Evolutionary conservation across 2,888 invertebrate genomes (phyloP).

Genomic region (Chrysolina oricalcia): DNA sequence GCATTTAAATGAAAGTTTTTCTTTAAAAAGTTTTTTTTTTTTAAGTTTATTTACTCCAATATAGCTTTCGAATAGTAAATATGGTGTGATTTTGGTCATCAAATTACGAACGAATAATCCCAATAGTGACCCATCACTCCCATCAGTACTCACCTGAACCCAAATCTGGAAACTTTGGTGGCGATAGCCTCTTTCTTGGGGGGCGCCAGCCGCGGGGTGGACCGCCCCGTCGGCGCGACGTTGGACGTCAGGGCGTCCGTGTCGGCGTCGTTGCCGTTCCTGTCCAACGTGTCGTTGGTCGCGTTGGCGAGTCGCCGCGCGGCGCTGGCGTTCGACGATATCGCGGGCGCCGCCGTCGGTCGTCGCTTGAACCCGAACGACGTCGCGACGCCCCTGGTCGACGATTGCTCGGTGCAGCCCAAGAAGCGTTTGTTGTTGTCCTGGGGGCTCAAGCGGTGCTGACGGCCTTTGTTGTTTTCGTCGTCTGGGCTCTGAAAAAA

Average conservation of each 20-base stretch:
- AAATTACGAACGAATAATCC: no score
- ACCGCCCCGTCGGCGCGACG: slow-evolving; percentile 75
- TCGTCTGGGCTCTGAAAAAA: slow-evolving; percentile 58
- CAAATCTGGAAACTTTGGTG: slow-evolving; percentile 83
- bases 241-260: slow-evolving; percentile 66
- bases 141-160: slow-evolving; percentile 76
- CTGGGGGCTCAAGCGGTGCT: slow-evolving; percentile 30
- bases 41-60: no score
- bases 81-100: no score
- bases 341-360: slow-evolving; percentile 72
- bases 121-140: no score
- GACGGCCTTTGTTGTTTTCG: slow-evolving; percentile 53
- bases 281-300: slow-evolving; percentile 68
- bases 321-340: slow-evolving; percentile 63
- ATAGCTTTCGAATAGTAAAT: no score
- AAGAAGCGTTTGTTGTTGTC: slow-evolving; percentile 37
- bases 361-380: slow-evolving; percentile 89
- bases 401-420: neutral
- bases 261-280: slow-evolving; percentile 67
- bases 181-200: slow-evolving; percentile 80
- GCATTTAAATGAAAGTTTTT: no score
- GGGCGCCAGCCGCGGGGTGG: slow-evolving; percentile 78
- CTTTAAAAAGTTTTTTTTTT: no score
- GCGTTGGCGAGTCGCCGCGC: slow-evolving; percentile 71
- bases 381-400: slow-evolving; percentile 84